Base-by-base conservation (phyloP, 2,888 invertebrate species). In the Drosophila pegasa region DNA sequence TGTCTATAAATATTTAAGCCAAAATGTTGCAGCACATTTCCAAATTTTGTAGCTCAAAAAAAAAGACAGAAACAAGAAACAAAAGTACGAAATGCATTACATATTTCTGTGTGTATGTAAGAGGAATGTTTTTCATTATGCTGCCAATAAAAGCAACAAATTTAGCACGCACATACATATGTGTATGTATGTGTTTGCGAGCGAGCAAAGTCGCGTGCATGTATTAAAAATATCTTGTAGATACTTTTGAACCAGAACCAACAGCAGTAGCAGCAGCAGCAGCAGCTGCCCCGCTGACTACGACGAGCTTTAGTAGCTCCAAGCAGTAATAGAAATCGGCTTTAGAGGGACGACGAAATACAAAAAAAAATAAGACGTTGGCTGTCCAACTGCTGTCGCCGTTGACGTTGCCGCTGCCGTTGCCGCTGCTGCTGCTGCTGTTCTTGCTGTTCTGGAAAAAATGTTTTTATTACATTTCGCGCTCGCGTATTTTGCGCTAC, bases 401-500 rank as follows among this genome's bases (percentile, higher is more conserved):
- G 22, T 22, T 41, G 14, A 22, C 43, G 43, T n/a, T 25, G 25
- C 43, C n/a, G 22, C 3, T n/a, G 22, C 41, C 25, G 25, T 25
- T 5, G 25, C 25, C 25, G 25, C 43, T 54, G 37, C 1, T 27
- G 43, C 16, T 12, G 54, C 12, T 25, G 56, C 25, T 16, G 41
- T 27, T 60, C 31, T 20, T 52, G 67, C 40, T 66, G 70, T 43
- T 48, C 55, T 71, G 71, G 61, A 85, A 90, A 90, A 90, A 90
- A 90, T 90, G 89, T 90, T 90, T 90, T 90, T 90, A 90, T 90
- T 90, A 90, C 90, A 90, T 90, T 90, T 90, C 90, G 84, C 90
- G 90, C 86, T 75, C 75, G 89, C 86, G 87, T 81, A 79, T 86
- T 86, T 82, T 87, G 61, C 85, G 84, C 87, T 84, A 79, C 87